Conservation (phyloP, 2,888 invertebrate species). For the Diploptera punctata region DNA sequence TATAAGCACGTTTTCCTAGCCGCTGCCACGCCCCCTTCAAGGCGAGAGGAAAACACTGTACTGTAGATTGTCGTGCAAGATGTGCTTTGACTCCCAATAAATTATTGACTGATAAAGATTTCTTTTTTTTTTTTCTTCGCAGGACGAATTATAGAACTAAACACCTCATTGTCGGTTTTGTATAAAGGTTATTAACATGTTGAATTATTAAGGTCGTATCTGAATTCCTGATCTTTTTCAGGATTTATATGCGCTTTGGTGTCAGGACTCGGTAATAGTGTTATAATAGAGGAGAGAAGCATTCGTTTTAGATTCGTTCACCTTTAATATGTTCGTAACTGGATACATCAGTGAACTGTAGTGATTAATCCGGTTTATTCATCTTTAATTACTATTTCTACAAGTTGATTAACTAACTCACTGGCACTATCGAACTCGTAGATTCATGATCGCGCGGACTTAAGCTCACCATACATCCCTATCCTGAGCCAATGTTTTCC, state of each 20-base stretch:
- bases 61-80: constrained; percentile 11
- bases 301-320: no score
- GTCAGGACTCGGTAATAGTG: no score
- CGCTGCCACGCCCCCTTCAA: constrained; percentile 2
- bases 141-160: constrained; percentile 16
- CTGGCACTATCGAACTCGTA: no score
- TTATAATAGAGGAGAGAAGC: no score
- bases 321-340: no score
- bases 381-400: no score
- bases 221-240: not conserved
- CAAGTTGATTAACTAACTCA: no score
- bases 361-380: no score
- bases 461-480: no score
- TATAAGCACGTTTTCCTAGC: not conserved
- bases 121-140: constrained; percentile 14
- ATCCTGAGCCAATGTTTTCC: no score
- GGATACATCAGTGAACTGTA: no score
- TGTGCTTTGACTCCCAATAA: not conserved
- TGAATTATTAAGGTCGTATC: constrained; percentile 8
- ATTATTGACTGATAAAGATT: constrained; percentile 26
- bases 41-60: not conserved
- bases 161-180: constrained; percentile 19
- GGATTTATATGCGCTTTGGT: not conserved
- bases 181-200: constrained; percentile 27
- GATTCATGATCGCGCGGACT: no score